Evolutionary conservation across 2,113 vertebrate genomes (phyloP), one percentile per base, ranked within the genome.

Genomic region (Cervus canadensis): DNA sequence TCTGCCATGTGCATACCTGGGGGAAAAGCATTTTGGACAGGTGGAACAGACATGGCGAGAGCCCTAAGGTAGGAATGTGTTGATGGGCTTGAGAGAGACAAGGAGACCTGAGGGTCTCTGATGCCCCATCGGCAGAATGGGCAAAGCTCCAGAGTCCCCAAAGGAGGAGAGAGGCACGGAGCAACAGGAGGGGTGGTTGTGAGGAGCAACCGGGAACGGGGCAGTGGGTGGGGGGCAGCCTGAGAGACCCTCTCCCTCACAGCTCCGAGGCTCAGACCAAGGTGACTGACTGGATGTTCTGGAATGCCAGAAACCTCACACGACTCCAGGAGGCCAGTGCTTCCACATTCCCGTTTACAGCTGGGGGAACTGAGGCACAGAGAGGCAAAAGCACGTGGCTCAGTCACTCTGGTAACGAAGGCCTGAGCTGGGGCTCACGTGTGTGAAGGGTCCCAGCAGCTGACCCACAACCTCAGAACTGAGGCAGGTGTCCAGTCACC

Each of bases 291-390:
- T 36, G 64, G 43, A 45, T 0, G 13, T 54, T 60, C 30, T 15
- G 9, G 16, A 28, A 50, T 9, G 28, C 64, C 16, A 26, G 52
- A 59, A 81, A 62, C 28, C 36, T 50, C 48, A 60, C 26, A 57
- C 25, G 26, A 54, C 5, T 19, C 56, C 23, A 40, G 0, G 43
- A 78, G 50, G 36, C 36, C 5, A 7, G 14, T 25, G 40, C 17
- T 25, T 43, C 52, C 81, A 78, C 48, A 30, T 12, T 25, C 79
- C 48, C 45, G 60, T 15, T 86, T 48, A 62, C 16, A 59, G 7
- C 0, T n/a, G 52, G 48, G 45, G 50, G 97, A 94, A 95, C 56
- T 5, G 56, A 91, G 93, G 67, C 78, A 86, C 56, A 67, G n/a
- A 81, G 64, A 26, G 59, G 89, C 13, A 85, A 71, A 54, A 40